These are phyloP conservation scores for Capitella teleta DNA, from an alignment of 1,140 invertebrate genomes.

Conservation along the genomic window DNA sequence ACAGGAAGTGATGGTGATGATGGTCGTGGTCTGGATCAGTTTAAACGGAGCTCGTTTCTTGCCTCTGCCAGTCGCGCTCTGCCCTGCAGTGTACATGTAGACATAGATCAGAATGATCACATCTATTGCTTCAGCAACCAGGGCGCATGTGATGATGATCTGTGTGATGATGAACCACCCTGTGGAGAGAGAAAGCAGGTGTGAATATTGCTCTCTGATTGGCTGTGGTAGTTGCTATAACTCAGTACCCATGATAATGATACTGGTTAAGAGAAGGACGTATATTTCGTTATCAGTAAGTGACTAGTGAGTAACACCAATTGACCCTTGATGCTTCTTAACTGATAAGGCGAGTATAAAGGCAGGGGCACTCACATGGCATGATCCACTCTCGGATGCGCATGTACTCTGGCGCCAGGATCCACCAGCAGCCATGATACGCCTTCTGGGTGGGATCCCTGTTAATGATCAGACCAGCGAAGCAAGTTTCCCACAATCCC, in stretches of 20 bases:
- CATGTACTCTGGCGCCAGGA: constrained; percentile 15
- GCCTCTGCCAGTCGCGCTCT: neutral
- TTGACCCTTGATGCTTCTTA: too few relatives aligned
- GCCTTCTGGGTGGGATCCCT: constrained; percentile 14
- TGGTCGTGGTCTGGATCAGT: neutral
- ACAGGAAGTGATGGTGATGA: neutral
- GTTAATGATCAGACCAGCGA: constrained; percentile 14
- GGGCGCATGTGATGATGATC: constrained; percentile 7
- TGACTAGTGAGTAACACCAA: too few relatives aligned
- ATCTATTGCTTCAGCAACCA: constrained; percentile 3
- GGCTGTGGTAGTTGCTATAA: too few relatives aligned
- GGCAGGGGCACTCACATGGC: constrained; percentile 9
- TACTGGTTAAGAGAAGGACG: too few relatives aligned
- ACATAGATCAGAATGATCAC: neutral
- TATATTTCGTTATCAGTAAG: too few relatives aligned
- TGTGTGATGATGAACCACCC: constrained; percentile 13
- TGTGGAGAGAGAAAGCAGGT: constrained; percentile 3
- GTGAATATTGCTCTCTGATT: too few relatives aligned
- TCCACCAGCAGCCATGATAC: constrained; percentile 19
- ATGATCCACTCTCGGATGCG: constrained; percentile 10
- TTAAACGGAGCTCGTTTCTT: neutral
- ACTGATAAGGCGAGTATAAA: too few relatives aligned
- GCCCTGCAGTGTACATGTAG: neutral
- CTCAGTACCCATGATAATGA: too few relatives aligned
- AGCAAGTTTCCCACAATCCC: constrained; percentile 18